Evolutionary conservation across 2,797 vertebrate genomes (phyloP).

Genomic region (Premnoplex brunnescens): DNA sequence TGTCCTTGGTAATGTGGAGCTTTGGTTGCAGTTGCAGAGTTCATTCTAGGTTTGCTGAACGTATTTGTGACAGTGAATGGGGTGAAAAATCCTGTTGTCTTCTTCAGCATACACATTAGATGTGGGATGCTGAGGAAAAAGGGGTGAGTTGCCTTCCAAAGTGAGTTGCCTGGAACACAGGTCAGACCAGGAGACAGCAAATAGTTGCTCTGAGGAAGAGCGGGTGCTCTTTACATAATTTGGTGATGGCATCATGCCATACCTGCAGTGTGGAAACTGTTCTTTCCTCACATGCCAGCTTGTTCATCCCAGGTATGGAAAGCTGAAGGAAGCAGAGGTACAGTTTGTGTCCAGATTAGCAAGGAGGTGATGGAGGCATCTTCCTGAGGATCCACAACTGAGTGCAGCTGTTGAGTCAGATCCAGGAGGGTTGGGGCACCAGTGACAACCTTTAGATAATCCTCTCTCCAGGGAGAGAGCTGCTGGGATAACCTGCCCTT

Average conservation of each 20-base stretch:
- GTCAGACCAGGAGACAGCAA: background rate
- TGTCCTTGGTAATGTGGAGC: background rate
- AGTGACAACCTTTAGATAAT: background rate
- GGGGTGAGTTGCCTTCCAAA: background rate
- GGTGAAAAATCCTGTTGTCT: background rate
- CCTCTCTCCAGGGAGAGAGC: background rate
- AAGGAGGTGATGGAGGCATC: background rate
- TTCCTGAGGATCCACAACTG: background rate
- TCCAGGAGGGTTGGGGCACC: background rate
- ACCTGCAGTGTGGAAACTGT: background rate
- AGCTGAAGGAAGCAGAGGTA: background rate
- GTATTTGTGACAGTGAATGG: background rate
- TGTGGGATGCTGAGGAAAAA: background rate
- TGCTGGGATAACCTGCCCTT: background rate
- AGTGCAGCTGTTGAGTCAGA: background rate
- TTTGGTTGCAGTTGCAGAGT: background rate
- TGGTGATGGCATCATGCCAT: background rate
- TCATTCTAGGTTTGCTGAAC: background rate
- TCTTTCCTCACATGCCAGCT: background rate
- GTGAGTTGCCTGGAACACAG: background rate
- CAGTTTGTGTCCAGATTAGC: background rate
- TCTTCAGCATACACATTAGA: background rate
- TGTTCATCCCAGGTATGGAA: background rate
- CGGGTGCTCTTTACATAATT: background rate
- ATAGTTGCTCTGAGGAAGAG: background rate